A percentile compares a stretch with the other conserved stretches of the same genome.
Conservation (phyloP, 1,140 invertebrate species). For the Chrysoperla carnea region DNA sequence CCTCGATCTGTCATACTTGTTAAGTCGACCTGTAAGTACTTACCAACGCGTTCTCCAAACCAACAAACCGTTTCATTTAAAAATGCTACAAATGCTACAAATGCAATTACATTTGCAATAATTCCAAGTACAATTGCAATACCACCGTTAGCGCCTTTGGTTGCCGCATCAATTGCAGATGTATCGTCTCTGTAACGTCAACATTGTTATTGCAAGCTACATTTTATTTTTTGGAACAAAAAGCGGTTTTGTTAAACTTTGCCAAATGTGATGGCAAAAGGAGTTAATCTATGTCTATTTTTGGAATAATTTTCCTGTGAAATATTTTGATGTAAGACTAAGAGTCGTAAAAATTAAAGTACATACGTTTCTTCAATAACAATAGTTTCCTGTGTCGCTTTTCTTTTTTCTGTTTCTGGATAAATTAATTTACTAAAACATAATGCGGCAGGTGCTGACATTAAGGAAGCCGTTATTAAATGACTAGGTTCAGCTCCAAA, state of each 20-base stretch:
- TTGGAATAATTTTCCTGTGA: no score
- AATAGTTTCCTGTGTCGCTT: conserved; percentile 48
- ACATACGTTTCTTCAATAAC: conserved; percentile 41
- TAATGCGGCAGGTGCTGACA: conserved; percentile 86
- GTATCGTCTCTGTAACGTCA: conserved; percentile 50
- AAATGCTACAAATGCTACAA: conserved; percentile 73
- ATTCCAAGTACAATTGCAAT: conserved; percentile 75
- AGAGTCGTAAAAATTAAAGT: neutral
- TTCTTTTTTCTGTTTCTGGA: conserved; percentile 68
- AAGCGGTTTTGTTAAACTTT: no score
- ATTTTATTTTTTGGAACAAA: no score
- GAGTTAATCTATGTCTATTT: no score
- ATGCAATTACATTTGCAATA: conserved; percentile 81
- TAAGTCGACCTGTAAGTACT: no score
- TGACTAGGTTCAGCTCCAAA: conserved; percentile 74
- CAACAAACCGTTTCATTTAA: conserved; percentile 64
- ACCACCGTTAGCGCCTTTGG: conserved; percentile 66
- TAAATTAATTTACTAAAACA: conserved; percentile 79
- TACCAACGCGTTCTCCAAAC: conserved; percentile 58
- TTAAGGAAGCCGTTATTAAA: conserved; percentile 78
- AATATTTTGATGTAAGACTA: no score
- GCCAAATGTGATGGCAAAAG: no score
- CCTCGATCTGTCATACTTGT: neutral
- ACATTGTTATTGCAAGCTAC: conserved; percentile 1
- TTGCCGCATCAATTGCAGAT: conserved; percentile 75